Base-by-base conservation (phyloP, 1,140 invertebrate genomes). In the Reticulitermes speratus region DNA sequence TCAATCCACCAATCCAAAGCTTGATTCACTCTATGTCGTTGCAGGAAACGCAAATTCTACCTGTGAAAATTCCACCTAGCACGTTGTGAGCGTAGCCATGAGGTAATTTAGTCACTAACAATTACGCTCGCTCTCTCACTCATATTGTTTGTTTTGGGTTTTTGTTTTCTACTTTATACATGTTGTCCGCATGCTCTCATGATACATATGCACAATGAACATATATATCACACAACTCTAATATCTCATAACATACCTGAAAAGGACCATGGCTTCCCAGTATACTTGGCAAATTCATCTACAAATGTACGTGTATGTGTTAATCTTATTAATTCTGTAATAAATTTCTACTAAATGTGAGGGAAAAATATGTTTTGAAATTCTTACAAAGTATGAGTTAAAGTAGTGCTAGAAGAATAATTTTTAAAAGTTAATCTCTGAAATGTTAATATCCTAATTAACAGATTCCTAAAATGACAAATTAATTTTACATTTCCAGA, bases 1-100 rank as follows among this genome's bases (percentile, higher is more conserved):
- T 75, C 25, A 25, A 30, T 25, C 65, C 65, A 75, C 25, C 65
- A 75, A 30, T 75, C 83, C 45, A 52, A 84, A 45, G 83, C 83
- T 82, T 86, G 69, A 86, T 86, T 86, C 45, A 48, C 75, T 85
- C 30, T 86, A 84, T 86, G 86, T 86, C 86, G 86, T 89, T 89
- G 84, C 89, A 89, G 89, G 88, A 89, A 88, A 86, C 88, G 88
- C 88, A 89, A 89, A 87, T 88, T 88, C 88, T 88, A 88, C 87
- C 88, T 89, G 89, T 89, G 89, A 89, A 87, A 30, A 85, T 84
- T 88, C 88, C 44, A 87, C 85, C 87, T 86, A 86, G 86, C 86
- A 86, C 86, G 83, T 86, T 86, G 82, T 84, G 86, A 86, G 44
- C 82, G 83, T 86, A 84, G 75, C 65, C 38, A 82, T 75, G 86